A percentile compares a stretch with the other conserved stretches of the same genome.
Evolutionary conservation across 2,113 vertebrate genomes (phyloP).

Genomic region (Zosterops hypoxanthus): DNA sequence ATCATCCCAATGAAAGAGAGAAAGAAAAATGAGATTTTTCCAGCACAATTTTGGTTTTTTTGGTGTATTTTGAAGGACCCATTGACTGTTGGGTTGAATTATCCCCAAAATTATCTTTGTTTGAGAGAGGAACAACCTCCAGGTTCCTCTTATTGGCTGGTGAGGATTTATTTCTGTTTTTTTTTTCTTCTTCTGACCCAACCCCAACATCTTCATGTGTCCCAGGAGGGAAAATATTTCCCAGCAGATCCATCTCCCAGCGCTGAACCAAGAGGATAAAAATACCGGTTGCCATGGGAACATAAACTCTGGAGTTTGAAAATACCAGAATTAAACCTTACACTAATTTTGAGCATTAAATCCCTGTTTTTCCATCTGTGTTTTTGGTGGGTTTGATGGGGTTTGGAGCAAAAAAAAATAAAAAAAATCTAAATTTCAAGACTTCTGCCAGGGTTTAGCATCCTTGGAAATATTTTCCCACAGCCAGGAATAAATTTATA

Average conservation of each 20-base stretch:
- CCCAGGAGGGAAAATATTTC: not conserved
- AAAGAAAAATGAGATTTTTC: not conserved
- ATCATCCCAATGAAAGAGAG: not conserved
- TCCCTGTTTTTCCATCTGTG: fast-evolving
- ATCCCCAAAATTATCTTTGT: not conserved
- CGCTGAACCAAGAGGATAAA: constrained; percentile 22
- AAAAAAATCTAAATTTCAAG: not conserved
- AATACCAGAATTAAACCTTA: constrained; percentile 23
- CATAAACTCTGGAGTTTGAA: constrained; percentile 21
- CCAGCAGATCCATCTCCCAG: not conserved
- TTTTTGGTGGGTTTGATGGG: not conserved
- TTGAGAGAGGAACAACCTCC: not conserved
- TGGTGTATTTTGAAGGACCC: not conserved
- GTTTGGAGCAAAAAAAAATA: not conserved
- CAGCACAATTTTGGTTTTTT: not conserved
- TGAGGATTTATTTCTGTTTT: not conserved
- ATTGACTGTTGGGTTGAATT: fast-evolving
- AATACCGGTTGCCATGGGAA: constrained; percentile 60
- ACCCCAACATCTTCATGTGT: not conserved
- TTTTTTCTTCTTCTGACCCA: not conserved
- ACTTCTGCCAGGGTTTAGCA: not conserved
- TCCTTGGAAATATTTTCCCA: not conserved
- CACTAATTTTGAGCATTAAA: not conserved
- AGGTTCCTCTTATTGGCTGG: not conserved
- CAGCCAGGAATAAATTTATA: not conserved